Base-by-base conservation (phyloP, 2,113 vertebrate genomes). In the Phocoena phocoena region DNA sequence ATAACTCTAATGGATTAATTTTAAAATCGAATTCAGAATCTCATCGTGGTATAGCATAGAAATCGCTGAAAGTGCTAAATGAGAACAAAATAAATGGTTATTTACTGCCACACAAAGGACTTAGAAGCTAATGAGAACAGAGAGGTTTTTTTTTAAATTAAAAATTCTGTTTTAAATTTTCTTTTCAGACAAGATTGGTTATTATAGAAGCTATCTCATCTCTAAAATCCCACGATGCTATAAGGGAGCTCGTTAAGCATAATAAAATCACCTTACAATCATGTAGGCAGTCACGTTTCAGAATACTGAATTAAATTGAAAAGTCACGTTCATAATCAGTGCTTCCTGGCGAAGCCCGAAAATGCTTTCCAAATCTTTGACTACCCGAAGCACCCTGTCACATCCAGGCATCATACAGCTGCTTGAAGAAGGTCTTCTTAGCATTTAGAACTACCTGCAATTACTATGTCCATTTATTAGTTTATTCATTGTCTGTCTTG, bases 351-450 rank as follows among this genome's bases (percentile, higher is more conserved):
- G 60, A 38, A 1, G 10, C 28, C 38, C 23, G n/a, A 23, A 33
- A 33, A 31, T 6, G 17, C 8, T 23, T 13, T 36, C 17, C 58
- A 33, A 68, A 11, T 77, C 58, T 71, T 28, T 10, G 60, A 14
- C 70, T 47, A 26, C 6, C 2, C 5, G 12, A 12, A 38, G 13
- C 1, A 23, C 8, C 50, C 41, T 4, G 5, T 11, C 63, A 23
- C 0, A 9, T 25, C 36, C 31, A 1, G 14, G 47, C 2, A 8
- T 58, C 67, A 3, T 23, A 13, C 0, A 12, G 15, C 14, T 21
- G 20, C 23, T 26, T 33, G 25, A 47, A 53, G 1, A 67, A 74
- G 5, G 71, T 3, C 6, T 68, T n/a, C 31, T 17, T 13, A 23
- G 70, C 25, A 18, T 28, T 28, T 25, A 10, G 2, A 13, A 28